Percentiles rank a stretch among this genome's conserved stretches.
Conservation (phyloP, 2,888 invertebrate genomes). For the Helobdella robusta region DNA sequence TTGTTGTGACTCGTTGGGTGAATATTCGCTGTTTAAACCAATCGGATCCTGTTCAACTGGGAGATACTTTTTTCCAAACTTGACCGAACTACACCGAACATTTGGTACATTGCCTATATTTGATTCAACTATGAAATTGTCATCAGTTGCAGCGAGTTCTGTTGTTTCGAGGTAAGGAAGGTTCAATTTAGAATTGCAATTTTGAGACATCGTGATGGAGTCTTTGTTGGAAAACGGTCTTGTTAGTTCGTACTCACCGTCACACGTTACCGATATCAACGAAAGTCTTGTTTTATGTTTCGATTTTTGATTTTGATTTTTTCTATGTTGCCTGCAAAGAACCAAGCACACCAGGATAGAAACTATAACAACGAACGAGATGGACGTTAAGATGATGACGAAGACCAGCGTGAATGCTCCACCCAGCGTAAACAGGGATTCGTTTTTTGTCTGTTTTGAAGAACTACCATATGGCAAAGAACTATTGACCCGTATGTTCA, state of each 20-base stretch:
- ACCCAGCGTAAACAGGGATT: slow-evolving; percentile 16
- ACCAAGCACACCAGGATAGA: slow-evolving; percentile 14
- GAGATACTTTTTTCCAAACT: slow-evolving; percentile 7
- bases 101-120: too few species aligned
- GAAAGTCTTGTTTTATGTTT: slow-evolving; percentile 20
- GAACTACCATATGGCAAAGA: slow-evolving; percentile 13
- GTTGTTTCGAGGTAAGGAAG: too few species aligned
- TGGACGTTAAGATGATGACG: slow-evolving; percentile 20
- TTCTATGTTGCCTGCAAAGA: slow-evolving; percentile 17
- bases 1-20: too few species aligned
- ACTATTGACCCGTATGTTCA: slow-evolving; percentile 30
- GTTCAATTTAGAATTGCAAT: too few species aligned
- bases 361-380: slow-evolving; percentile 20
- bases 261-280: slow-evolving; percentile 24
- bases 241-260: slow-evolving; percentile 22
- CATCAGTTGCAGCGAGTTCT: too few species aligned
- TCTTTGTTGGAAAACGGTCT: slow-evolving; percentile 2
- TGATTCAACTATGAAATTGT: too few species aligned
- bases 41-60: not conserved
- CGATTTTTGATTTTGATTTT: slow-evolving; percentile 10
- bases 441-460: not conserved
- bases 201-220: not conserved
- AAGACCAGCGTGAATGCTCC: slow-evolving; percentile 20
- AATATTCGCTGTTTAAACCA: too few species aligned
- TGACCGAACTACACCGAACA: too few species aligned